phyloP scores from a whole-genome alignment of 1,140 invertebrate genomes.

The Hylyphantes graminicola region DNA sequence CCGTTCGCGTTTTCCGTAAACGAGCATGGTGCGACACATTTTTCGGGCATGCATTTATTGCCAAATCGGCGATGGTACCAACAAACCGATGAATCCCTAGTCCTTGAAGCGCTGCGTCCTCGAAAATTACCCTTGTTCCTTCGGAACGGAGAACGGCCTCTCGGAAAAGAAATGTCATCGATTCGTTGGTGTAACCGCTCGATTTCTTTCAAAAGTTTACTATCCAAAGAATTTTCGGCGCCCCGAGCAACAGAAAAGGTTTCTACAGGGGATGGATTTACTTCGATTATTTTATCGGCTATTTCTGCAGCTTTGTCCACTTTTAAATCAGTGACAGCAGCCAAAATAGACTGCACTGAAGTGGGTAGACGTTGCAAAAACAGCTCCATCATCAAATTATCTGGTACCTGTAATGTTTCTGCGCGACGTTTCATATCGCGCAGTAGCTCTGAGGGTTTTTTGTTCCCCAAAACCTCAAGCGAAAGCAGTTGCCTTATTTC shows the following conservation, averaged over 20 bases:
- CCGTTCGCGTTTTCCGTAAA: not conserved
- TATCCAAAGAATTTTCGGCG: not conserved
- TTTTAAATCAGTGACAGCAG: not conserved
- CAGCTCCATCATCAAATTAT: not conserved
- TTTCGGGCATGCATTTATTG: not conserved
- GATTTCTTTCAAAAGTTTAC: not conserved
- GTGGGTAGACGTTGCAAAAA: slow-evolving; percentile 17
- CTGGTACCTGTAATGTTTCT: not conserved
- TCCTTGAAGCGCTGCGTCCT: no score
- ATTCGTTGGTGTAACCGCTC: not conserved
- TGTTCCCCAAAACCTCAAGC: not conserved
- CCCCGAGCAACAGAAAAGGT: no score
- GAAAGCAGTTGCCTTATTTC: not conserved
- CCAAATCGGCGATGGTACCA: not conserved
- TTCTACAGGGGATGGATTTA: not conserved
- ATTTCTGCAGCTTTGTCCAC: slow-evolving; percentile 17
- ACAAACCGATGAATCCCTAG: not conserved
- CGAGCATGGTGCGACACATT: not conserved
- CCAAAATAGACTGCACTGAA: slow-evolving; percentile 17
- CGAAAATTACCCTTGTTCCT: no score
- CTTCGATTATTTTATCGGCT: not conserved
- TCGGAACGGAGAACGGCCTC: no score
- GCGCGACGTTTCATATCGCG: not conserved
- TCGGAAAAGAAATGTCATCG: not conserved
- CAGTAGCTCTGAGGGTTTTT: not conserved